These are phyloP conservation scores for Isichthys henryi DNA, from an alignment of 2,113 vertebrate species.

Conservation along the genomic window DNA sequence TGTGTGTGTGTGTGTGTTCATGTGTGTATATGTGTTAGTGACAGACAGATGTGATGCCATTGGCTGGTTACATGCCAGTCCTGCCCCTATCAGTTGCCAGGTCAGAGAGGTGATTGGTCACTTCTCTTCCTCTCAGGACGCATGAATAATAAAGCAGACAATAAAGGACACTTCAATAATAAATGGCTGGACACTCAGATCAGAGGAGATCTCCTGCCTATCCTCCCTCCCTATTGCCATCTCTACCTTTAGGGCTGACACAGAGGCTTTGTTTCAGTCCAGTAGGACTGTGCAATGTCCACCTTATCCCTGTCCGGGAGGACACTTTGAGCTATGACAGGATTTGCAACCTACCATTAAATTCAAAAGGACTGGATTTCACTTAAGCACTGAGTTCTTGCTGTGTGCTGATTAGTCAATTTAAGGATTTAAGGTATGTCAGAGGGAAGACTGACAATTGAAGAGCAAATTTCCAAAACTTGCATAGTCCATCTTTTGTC, in stretches of 20 bases:
- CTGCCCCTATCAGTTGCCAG: neutral
- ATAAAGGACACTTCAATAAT: slow-evolving; percentile 14
- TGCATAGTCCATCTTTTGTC: neutral
- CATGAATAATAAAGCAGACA: slow-evolving; percentile 15
- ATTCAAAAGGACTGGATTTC: neutral
- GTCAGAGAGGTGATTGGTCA: neutral
- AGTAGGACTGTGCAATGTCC: neutral
- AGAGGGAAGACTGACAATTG: neutral
- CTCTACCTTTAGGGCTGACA: neutral
- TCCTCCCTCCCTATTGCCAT: neutral
- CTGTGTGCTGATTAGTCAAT: neutral
- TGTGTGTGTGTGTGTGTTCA: neutral
- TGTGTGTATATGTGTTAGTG: neutral
- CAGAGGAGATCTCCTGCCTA: neutral
- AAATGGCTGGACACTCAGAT: slow-evolving; percentile 4
- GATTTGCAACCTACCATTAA: neutral
- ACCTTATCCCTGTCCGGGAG: neutral
- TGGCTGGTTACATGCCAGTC: neutral
- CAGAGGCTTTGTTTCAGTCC: neutral
- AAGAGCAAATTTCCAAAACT: neutral
- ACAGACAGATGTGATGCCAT: neutral
- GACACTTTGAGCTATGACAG: neutral
- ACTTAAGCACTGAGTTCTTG: neutral
- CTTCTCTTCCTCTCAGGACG: neutral
- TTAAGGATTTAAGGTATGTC: neutral